Evolutionary conservation across 2,888 invertebrate species (phyloP).

Genomic region (Bruchidius siliquastri): DNA sequence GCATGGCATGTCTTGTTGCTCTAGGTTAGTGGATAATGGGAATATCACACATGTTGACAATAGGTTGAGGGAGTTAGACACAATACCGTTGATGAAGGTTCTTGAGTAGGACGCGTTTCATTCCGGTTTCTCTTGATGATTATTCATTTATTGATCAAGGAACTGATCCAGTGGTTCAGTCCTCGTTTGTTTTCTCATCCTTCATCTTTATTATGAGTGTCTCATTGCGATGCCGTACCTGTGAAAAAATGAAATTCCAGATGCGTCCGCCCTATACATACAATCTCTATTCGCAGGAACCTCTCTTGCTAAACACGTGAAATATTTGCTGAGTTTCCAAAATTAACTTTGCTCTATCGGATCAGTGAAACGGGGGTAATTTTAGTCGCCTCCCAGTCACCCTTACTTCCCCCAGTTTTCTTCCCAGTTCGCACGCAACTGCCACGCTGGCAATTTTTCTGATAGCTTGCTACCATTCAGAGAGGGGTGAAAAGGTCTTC

Average conservation of each 20-base stretch:
- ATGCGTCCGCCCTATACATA: background rate
- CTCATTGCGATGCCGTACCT: no score
- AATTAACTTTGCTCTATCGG: conserved; percentile 11
- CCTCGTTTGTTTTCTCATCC: no score
- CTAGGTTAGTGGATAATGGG: background rate
- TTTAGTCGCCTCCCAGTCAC: conserved; percentile 1
- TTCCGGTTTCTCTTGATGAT: no score
- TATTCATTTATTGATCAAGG: no score
- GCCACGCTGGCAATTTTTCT: background rate
- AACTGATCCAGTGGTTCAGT: no score
- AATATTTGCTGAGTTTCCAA: conserved; percentile 11
- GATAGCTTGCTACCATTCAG: background rate
- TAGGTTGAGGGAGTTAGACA: background rate
- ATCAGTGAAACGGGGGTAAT: conserved; percentile 11
- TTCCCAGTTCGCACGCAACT: background rate
- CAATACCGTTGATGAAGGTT: background rate
- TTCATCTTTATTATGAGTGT: no score
- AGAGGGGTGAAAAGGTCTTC: background rate
- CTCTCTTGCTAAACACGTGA: background rate
- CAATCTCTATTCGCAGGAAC: background rate
- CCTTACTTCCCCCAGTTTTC: background rate
- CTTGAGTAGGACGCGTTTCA: background rate
- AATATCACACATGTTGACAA: background rate
- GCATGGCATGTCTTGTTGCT: background rate
- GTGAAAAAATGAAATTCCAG: background rate